These are phyloP conservation scores for Phaethon lepturus DNA, from an alignment of 2,113 vertebrate genomes.

Conservation along the genomic window DNA sequence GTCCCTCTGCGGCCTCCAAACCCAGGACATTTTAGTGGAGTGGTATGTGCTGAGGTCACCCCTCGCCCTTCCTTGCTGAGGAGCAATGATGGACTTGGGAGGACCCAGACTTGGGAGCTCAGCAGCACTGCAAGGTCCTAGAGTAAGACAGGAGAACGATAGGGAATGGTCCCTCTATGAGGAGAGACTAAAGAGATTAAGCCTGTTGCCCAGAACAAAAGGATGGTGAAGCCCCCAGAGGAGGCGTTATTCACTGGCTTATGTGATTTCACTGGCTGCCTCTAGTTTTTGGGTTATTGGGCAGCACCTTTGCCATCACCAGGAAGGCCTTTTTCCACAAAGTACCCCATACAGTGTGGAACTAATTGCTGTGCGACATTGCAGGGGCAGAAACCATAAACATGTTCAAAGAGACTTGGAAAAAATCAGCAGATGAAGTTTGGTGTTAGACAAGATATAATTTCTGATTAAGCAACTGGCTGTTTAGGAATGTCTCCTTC, in stretches of 20 bases:
- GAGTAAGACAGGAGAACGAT: neutral
- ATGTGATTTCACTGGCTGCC: neutral
- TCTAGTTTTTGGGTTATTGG: neutral
- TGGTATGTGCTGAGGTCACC: neutral
- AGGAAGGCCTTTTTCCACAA: neutral
- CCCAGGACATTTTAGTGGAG: neutral
- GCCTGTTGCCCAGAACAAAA: neutral
- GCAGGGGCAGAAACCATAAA: neutral
- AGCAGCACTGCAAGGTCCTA: neutral
- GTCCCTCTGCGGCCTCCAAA: neutral
- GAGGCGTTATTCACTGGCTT: neutral
- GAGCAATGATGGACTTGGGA: neutral
- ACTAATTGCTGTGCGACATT: neutral
- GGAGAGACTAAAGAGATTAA: neutral
- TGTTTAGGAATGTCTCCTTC: neutral
- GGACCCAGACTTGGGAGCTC: neutral
- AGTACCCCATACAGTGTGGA: neutral
- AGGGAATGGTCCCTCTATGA: neutral
- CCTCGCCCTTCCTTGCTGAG: neutral
- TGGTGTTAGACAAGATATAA: neutral
- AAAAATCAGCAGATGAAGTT: neutral
- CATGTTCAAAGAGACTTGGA: neutral
- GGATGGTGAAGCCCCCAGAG: neutral
- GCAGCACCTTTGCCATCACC: neutral
- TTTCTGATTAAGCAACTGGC: neutral